Base-by-base conservation (phyloP, 2,888 invertebrate species). In the Lepidocyrtoides sp. region DNA sequence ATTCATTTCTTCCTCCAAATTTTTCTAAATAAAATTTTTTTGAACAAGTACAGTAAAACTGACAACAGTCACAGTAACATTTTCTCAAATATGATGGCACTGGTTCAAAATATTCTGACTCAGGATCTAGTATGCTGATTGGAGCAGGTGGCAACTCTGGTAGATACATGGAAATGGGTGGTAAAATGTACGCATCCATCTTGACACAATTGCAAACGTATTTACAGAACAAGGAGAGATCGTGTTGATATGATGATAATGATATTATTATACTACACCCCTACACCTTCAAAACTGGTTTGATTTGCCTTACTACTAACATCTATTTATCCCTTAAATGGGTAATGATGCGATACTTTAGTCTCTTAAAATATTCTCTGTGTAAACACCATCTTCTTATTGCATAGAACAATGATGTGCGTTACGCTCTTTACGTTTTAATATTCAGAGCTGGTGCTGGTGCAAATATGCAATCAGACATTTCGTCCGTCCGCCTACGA, bases 11-110 rank as follows among this genome's bases (percentile, higher is more conserved):
- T 26, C 57, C 36, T 51, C 69, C 69, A 20, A 48, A 20, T n/a
- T 32, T 84, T 41, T 54, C 91, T 88, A 85, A 23, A 66, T 89
- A 92, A 92, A 92, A 92, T 26, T 87, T 84, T 77, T 90, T 79
- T 36, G 89, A 72, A 93, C 93, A 94, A 69, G 92, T 93, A 93
- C 93, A 94, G 77, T 91, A 91, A 69, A 86, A 91, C 72, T 90
- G 82, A 84, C 94, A 94, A 81, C 94, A 94, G 66, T 92, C 92
- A 87, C 94, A 94, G 69, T 75, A 82, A 88, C 94, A 94, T 60
- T 91, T 92, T 44, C 91, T 82, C 60, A 83, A 3, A 26, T 57
- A 72, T 4, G 54, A 79, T 66, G 91, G 66, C n/a, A 75, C 14
- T 41, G 81, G 83, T 81, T 93, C 89, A 44, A 60, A 87, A 57